A percentile compares a stretch with the other conserved stretches of the same genome.
phyloP scores from a whole-genome alignment of 2,888 invertebrate genomes.

The Dichetophora obliterata region DNA sequence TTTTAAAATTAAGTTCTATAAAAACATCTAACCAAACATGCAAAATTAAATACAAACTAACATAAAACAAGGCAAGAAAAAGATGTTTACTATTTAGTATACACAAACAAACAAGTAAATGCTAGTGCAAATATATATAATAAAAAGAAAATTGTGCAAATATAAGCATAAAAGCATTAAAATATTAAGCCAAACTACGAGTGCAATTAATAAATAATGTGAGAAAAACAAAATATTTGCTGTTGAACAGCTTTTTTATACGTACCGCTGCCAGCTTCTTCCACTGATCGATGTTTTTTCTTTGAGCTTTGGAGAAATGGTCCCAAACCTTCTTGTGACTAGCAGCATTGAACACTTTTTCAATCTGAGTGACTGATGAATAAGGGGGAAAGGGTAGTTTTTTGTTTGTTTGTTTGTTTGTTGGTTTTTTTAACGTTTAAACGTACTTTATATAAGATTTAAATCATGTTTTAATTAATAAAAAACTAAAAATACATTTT shows the following conservation, averaged over 20 bases:
- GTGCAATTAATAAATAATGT: neutral
- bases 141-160: neutral
- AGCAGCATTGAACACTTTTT: constrained; percentile 95
- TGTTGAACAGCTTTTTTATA: constrained; percentile 56
- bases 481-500: neutral
- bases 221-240: constrained; percentile 2
- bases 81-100: neutral
- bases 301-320: constrained; percentile 99
- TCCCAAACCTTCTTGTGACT: constrained; percentile 99
- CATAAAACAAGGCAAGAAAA: neutral
- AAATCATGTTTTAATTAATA: neutral
- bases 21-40: too few species aligned
- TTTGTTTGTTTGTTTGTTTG: constrained; percentile 50
- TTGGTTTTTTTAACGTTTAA: constrained; percentile 21
- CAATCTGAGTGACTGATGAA: constrained; percentile 96
- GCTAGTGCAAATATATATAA: neutral
- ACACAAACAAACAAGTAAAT: neutral
- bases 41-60: too few species aligned
- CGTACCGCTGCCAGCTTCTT: constrained; percentile 96
- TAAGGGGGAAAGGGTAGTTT: constrained; percentile 59
- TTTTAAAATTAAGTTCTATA: too few species aligned
- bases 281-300: constrained; percentile 99
- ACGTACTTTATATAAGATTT: constrained; percentile 19
- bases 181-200: neutral
- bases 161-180: neutral